phyloP scores from a whole-genome alignment of 1,140 invertebrate genomes.

The Mactra quadrangularis region DNA sequence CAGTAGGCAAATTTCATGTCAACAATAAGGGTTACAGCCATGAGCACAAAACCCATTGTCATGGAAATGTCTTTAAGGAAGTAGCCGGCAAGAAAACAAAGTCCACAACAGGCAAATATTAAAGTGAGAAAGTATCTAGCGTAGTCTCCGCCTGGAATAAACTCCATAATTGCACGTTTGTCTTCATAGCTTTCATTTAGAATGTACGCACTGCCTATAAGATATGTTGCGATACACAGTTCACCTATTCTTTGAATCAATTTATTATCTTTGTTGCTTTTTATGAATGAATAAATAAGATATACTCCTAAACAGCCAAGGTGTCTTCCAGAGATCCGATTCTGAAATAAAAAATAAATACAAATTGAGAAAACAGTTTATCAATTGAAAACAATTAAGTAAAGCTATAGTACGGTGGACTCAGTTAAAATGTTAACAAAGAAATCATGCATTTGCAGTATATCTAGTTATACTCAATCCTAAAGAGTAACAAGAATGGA shows the following conservation, averaged over 20 bases:
- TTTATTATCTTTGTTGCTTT: slow-evolving; percentile 53
- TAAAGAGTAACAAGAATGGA: too few species aligned
- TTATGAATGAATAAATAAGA: slow-evolving; percentile 68
- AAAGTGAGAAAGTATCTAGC: slow-evolving; percentile 67
- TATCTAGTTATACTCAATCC: too few species aligned
- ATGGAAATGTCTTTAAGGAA: slow-evolving; percentile 72
- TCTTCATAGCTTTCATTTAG: slow-evolving; percentile 70
- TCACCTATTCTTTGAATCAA: slow-evolving; percentile 71
- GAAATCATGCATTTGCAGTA: too few species aligned
- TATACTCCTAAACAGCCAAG: slow-evolving; percentile 71
- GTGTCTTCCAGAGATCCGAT: slow-evolving; percentile 65
- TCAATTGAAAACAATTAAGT: neutral
- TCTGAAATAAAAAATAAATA: slow-evolving; percentile 52
- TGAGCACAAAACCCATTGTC: slow-evolving; percentile 54
- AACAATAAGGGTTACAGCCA: slow-evolving; percentile 46
- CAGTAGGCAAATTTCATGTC: slow-evolving; percentile 70
- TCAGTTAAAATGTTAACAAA: too few species aligned
- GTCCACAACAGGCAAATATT: slow-evolving; percentile 63
- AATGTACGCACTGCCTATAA: slow-evolving; percentile 64
- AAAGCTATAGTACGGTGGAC: too few species aligned
- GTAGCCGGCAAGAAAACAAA: slow-evolving; percentile 74
- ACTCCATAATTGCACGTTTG: slow-evolving; percentile 65
- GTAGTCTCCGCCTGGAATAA: slow-evolving; percentile 69
- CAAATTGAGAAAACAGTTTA: neutral
- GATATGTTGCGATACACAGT: slow-evolving; percentile 68